Base-by-base conservation (phyloP, 2,888 invertebrate genomes). In the Drosophila yooni region DNA sequence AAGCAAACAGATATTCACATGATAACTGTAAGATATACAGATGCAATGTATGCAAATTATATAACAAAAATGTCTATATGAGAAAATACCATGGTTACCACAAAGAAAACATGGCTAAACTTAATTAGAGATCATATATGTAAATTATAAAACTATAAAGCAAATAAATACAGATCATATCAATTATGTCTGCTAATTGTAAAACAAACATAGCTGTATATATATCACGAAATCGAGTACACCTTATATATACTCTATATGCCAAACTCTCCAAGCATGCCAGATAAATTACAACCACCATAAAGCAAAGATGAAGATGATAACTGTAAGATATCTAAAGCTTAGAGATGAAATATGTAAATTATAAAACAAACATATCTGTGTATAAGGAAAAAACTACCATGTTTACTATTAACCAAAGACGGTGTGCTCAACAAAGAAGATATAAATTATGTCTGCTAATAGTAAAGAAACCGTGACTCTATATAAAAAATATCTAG, bases 391-490 rank as follows among this genome's bases (percentile, higher is more conserved):
- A 27, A 25, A 27, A 25, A 46, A 46, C 8, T 4, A 46, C 15
- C 46, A 46, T 25, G 21, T 13, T 43, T 13, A 46, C 13, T 7
- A 21, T 3, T 13, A 43, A 1, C 13, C 21, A 43, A 21, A 43
- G 43, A 13, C 21, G 21, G 13, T 46, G 46, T 15, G 15, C 25
- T 25, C 25, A 15, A 46, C 15, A 46, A 46, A 46, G 46, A 46
- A 46, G 15, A 46, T 46, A 46, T 46, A 46, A 46, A 25, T 46
- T 25, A 46, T 46, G 46, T 46, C 46, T 33, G 29, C 34, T 8
- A 40, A 7, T 46, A 48, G 29, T n/a, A 34, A 31, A 27, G 5
- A 29, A 3, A n/a, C 13, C 29, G n/a, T 29, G 38, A 56, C 54
- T 54, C 7, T 18, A 27, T 18, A 13, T 11, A 10, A 53, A 36